phyloP scores from a whole-genome alignment of 2,113 vertebrate genomes.

The Charina bottae region DNA sequence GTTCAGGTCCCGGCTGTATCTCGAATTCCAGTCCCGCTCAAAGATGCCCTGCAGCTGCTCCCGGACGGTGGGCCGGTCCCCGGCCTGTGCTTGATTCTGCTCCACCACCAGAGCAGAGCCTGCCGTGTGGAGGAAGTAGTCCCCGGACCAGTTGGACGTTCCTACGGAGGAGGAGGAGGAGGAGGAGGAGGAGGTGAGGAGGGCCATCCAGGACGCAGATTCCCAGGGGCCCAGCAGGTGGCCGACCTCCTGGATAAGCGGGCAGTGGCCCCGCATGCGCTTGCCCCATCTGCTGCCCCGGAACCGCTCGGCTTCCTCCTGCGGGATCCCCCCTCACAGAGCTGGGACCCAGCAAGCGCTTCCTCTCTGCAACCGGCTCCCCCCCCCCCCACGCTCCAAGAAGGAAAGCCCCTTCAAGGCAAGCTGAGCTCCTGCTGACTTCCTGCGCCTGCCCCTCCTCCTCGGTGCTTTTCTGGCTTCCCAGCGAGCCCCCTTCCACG shows the following conservation, averaged over 20 bases:
- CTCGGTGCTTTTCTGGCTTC: no score
- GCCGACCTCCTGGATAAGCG: neutral
- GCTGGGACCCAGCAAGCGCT: neutral
- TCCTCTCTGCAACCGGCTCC: neutral
- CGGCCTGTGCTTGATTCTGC: conserved; percentile 68
- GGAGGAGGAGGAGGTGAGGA: neutral
- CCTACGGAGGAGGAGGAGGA: conserved; percentile 63
- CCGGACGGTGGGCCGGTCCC: conserved; percentile 64
- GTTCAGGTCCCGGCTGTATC: conserved; percentile 74
- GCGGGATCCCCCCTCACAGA: neutral
- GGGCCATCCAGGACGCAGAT: no score
- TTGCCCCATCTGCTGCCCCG: neutral
- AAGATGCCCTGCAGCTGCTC: conserved; percentile 81
- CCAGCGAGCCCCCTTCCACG: no score
- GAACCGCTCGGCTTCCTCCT: neutral
- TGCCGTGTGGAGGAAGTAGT: conserved; percentile 84
- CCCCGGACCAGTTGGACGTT: conserved; percentile 92
- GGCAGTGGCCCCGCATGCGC: neutral
- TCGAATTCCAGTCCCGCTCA: conserved; percentile 85
- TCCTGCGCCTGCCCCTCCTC: neutral
- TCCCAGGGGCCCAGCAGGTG: neutral
- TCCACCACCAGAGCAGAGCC: conserved; percentile 85
- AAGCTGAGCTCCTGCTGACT: no score
- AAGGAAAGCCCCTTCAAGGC: no score
- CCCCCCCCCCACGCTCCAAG: accelerated